phyloP scores from a whole-genome alignment of 2,113 vertebrate species.

The Aldabrachelys gigantea region DNA sequence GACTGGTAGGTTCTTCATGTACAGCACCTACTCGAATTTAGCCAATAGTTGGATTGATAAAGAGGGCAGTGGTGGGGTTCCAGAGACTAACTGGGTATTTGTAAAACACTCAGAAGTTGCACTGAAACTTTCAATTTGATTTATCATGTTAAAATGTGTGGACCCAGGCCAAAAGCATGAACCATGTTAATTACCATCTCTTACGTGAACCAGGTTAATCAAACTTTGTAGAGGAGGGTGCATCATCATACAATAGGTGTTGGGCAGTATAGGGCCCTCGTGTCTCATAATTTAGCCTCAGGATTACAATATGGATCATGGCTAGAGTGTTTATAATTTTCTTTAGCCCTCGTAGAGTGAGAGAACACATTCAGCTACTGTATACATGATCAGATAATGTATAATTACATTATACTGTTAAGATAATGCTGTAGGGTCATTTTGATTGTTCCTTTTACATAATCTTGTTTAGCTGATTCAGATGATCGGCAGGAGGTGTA shows the following conservation, averaged over 20 bases:
- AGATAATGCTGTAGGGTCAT: fast-evolving
- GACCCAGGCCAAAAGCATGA: neutral
- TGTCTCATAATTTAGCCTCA: conserved; percentile 13
- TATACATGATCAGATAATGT: fast-evolving
- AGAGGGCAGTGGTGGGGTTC: fast-evolving
- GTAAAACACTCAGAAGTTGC: neutral
- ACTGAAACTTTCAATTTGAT: conserved; percentile 6
- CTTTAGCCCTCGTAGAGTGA: neutral
- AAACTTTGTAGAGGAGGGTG: neutral
- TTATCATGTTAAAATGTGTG: neutral
- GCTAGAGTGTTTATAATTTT: neutral
- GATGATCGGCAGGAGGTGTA: neutral
- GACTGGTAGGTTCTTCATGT: neutral
- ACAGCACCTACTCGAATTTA: neutral
- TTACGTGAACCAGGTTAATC: neutral
- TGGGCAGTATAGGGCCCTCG: neutral
- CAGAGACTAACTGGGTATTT: neutral
- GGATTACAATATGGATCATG: conserved; percentile 21
- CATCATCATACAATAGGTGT: neutral
- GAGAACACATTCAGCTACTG: neutral
- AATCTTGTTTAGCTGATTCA: neutral
- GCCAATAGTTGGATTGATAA: neutral
- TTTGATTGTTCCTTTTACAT: fast-evolving
- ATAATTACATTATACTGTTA: too few relatives aligned
- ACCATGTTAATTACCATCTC: neutral